Percentiles rank a stretch among this genome's conserved stretches.
Conservation (phyloP, 2,888 invertebrate genomes). For the Pardosa pseudoannulata region DNA sequence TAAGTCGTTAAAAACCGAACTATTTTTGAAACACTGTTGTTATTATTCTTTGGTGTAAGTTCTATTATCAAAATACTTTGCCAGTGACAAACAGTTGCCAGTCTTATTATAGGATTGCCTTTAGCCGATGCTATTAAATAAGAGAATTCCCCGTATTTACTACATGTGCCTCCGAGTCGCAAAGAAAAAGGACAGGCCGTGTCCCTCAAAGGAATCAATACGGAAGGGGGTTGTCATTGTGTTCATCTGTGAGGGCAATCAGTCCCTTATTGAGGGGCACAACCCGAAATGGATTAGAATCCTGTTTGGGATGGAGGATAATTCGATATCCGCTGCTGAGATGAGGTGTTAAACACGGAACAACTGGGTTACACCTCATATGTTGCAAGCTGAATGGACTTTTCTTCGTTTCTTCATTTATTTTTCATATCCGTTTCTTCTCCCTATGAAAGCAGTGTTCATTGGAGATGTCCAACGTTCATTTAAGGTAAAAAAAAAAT, state of each 20-base stretch:
- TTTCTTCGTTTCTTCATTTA: too few relatives aligned
- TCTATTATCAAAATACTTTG: too few relatives aligned
- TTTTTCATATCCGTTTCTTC: too few relatives aligned
- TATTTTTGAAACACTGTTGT: too few relatives aligned
- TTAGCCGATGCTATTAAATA: neutral
- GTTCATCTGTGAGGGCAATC: constrained; percentile 27
- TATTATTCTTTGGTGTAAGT: too few relatives aligned
- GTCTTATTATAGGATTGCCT: too few relatives aligned
- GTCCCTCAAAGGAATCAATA: constrained; percentile 33
- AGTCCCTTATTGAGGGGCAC: constrained; percentile 35
- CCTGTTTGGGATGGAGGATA: constrained; percentile 54
- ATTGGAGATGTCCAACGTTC: too few relatives aligned
- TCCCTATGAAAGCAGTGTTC: too few relatives aligned
- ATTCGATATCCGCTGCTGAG: constrained; percentile 46
- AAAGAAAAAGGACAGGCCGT: neutral
- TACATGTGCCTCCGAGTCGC: neutral
- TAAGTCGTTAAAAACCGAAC: too few relatives aligned
- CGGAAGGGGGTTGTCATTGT: constrained; percentile 3
- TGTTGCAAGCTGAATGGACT: too few relatives aligned
- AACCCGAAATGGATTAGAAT: constrained; percentile 57
- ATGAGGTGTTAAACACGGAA: constrained; percentile 59
- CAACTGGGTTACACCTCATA: neutral
- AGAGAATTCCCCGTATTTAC: neutral
- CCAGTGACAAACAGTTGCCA: too few relatives aligned
- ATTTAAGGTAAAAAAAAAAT: too few relatives aligned